Evolutionary conservation across 1,140 invertebrate species (phyloP), one percentile per base, ranked within the genome.

Genomic region (Brachionus koreanus): DNA sequence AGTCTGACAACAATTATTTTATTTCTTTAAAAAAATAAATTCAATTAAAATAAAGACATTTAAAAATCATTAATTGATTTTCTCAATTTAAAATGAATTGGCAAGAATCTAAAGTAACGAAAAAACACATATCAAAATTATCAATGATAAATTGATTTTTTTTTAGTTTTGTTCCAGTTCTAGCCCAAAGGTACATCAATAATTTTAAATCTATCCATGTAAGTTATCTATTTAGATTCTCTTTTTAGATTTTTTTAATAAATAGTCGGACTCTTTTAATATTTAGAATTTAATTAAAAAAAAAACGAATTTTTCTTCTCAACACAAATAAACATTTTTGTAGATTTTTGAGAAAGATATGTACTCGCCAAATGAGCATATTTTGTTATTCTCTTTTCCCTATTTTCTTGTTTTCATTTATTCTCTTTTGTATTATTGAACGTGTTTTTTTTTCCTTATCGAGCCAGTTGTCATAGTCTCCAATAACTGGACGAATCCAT

Each of bases 61-160:
- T n/a, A n/a, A 37, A 12, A 67, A 0, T 1, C 13, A 23, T 33
- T 35, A 65, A 65, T 65, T 65, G 10, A 13, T 65, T 37, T 65
- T 65, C 33, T 65, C 25, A 65, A 29, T 65, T 65, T 33, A 35
- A 35, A 33, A 65, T 33, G 63, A 33, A n/a, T 37, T 37, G 33
- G 33, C 63, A 65, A 65, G 33, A 12, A 65, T 65, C 25, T 33
- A 10, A 65, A 65, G 63, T 12, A 65, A 65, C 63, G 33, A 65
- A 33, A 65, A 5, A 46, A 46, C n/a, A 12, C 0, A 33, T n/a
- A 39, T 69, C 16, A 57, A 57, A 57, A n/a, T 57, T 57, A 57
- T 57, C 49, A 57, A 57, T 69, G 65, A 69, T 69, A 69, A 69
- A 69, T 69, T 69, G 37, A 69, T 69, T 69, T 37, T n/a, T n/a